Base-by-base conservation (phyloP, 2,888 invertebrate species). In the Mesodorylaimus sp. region DNA sequence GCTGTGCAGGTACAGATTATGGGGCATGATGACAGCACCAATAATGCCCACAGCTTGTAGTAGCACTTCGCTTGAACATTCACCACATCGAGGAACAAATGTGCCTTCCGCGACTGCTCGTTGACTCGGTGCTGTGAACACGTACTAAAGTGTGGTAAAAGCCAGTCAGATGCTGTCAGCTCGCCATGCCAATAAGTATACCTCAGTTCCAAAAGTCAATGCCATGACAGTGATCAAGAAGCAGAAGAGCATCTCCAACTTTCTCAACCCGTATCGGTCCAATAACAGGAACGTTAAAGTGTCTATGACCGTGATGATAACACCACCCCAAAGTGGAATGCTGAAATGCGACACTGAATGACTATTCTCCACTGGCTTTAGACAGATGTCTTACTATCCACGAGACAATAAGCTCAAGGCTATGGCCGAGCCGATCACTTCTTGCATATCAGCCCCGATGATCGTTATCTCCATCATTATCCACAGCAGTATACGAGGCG, bases 381-480 rank as follows among this genome's bases (percentile, higher is more conserved):
- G n/a, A n/a, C n/a, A n/a, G n/a, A n/a, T n/a, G n/a, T n/a, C 77
- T 75, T 71, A 84, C 82, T 67, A 66, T 74, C 78, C 79, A 67
- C 79, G 79, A 5, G 83, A 81, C 47, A 87, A 69, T 39, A 87
- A 71, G 67, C 80, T 83, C 57, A 88, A 74, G 3, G 87, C 85
- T 58, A 85, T 82, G 1, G 86, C 83, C 5, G 86, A 86, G 54
- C 86, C 86, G 58, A 87, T 87, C 38, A 86, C 85, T 73, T 86
- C 86, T 69, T 87, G 86, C 81, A 86, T 86, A 65, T 86, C 85
- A 38, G 81, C 81, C 16, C 85, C 86, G 58, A 87, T 85, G 60
- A 87, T 86, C 1, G 87, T 86, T 54, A 87, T 79, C 71, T 87
- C 87, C 52, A 84, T 78, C 86, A 86, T 86, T 50, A 86, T 74